Conservation (phyloP, 2,888 invertebrate genomes). For the Cacoxenus indagator region DNA sequence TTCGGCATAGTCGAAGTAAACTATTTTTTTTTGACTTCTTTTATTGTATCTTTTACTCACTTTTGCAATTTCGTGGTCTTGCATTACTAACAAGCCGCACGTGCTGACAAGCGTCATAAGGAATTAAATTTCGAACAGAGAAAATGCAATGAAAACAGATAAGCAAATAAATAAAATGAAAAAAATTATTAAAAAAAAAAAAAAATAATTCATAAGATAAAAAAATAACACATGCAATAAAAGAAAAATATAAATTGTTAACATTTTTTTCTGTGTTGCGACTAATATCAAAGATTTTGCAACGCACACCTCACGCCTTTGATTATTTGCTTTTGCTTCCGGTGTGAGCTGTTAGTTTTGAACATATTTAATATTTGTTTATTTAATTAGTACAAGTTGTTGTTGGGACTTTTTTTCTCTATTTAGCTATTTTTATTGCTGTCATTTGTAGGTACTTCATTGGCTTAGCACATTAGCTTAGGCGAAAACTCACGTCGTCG, state of each 20-base stretch:
- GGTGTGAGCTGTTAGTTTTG: neutral
- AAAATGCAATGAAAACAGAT: neutral
- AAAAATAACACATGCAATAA: neutral
- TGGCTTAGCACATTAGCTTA: neutral
- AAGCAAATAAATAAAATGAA: neutral
- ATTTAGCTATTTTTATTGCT: too few relatives aligned
- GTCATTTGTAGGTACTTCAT: too few relatives aligned
- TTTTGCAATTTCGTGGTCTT: neutral
- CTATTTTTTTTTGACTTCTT: neutral
- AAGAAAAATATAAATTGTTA: neutral
- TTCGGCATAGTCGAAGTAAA: too few relatives aligned
- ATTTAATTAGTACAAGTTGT: neutral
- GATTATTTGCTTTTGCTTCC: slow-evolving; percentile 15
- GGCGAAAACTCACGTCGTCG: neutral
- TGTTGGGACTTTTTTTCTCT: too few relatives aligned
- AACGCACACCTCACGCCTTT: slow-evolving; percentile 1
- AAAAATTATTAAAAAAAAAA: neutral
- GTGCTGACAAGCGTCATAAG: neutral
- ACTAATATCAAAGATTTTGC: neutral
- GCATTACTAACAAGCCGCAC: neutral
- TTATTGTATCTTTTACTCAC: neutral
- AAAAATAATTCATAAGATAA: neutral
- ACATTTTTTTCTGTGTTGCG: neutral
- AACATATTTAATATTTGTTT: neutral
- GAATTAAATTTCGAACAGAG: neutral